Evolutionary conservation across 2,113 vertebrate genomes (phyloP), one percentile per base, ranked within the genome.

Genomic region (Callopanchax toddi): DNA sequence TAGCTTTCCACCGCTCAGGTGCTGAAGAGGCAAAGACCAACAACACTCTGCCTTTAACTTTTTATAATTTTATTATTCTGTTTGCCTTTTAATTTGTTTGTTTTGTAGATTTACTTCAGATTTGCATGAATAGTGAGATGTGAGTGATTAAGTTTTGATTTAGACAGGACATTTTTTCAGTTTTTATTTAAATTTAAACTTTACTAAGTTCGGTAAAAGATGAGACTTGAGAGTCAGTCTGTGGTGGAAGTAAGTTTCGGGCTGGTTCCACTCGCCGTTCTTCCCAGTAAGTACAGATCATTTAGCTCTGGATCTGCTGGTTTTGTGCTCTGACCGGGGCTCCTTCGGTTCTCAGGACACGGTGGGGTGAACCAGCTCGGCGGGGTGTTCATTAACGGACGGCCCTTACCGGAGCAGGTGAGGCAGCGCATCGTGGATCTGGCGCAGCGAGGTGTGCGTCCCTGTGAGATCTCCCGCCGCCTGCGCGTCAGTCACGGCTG

Each of bases 401-500:
- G 82, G 8, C 84, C 86, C 17, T 66, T 86, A 23, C 86, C 84
- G 29, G 55, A 71, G 44, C 43, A 53, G 51, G 57, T 78, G 26
- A 70, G 86, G 17, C 69, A 68, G 69, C 66, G 59, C 48, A 88
- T 88, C 23, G 82, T 88, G 79, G 86, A 86, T 42, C 67, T 88
- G 17, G 59, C 79, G 1, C 61, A 55, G 0, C 59, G 12, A 22
- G 86, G 86, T 17, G 76, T 74, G 62, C 83, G 86, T 34, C 83
- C 83, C 11, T 78, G 81, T 25, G 79, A 88, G 66, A 88, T 88
- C 60, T 88, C 86, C 43, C 81, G 83, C 53, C 58, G 60, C 26
- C 70, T 87, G 67, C 83, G 85, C 37, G 86, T 88, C 60, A 88
- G 83, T 61, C 86, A 88, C 68, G 81, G 86, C 62, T 88, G 86